phyloP scores from a whole-genome alignment of 37 sponge, comb jelly and placozoan species.

The Petrosia ficiformis region DNA sequence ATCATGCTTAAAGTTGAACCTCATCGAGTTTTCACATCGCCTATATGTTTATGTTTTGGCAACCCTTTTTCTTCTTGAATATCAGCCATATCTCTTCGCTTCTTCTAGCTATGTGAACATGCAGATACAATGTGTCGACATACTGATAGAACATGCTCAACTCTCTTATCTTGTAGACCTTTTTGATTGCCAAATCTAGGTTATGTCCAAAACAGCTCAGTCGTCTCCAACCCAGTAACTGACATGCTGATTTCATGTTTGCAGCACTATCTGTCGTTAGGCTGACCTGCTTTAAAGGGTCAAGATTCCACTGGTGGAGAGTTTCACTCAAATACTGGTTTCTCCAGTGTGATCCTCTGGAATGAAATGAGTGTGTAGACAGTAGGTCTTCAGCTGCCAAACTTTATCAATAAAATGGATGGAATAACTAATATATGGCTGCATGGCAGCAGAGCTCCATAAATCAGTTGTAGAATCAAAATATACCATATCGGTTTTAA shows the following conservation, averaged over 20 bases:
- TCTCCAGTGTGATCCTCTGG: conserved; percentile 39
- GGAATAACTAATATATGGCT: conserved; percentile 19
- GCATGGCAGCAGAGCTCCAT: conserved; percentile 6
- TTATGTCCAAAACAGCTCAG: conserved; percentile 44
- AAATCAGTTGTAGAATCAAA: conserved; percentile 23
- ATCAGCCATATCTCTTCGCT: neutral
- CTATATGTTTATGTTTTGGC: neutral
- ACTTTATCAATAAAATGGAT: conserved; percentile 18
- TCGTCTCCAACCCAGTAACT: neutral
- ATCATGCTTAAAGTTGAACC: conserved; percentile 34
- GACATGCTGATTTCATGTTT: conserved; percentile 12
- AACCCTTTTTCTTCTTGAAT: neutral
- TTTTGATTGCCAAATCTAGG: conserved; percentile 27
- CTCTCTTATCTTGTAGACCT: conserved; percentile 16
- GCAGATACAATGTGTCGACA: conserved; percentile 20
- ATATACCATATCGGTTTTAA: neutral
- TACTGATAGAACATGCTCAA: conserved; percentile 19
- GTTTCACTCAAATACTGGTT: conserved; percentile 12
- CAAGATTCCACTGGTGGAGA: no score
- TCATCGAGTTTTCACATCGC: conserved; percentile 7
- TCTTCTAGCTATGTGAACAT: conserved; percentile 28
- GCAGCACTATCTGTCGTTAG: conserved; percentile 29
- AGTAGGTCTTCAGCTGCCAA: conserved; percentile 17
- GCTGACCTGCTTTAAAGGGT: conserved; percentile 15
- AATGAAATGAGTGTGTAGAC: conserved; percentile 22